phyloP scores from a whole-genome alignment of 2,888 invertebrate species.

The Ochropacha duplaris region DNA sequence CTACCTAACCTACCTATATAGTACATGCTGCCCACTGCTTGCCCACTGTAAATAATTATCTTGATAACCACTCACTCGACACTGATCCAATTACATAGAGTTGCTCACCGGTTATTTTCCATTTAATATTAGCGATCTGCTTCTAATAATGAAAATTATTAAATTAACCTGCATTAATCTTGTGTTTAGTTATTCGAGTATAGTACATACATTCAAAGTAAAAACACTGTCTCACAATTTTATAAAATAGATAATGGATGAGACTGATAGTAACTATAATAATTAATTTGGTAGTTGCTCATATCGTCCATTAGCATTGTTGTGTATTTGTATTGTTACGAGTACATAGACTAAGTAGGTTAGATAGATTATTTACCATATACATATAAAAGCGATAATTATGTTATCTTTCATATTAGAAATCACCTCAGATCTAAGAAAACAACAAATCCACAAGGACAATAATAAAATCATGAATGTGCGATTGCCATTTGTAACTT shows the following conservation, averaged over 20 bases:
- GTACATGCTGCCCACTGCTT: conserved; percentile 4
- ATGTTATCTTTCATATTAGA: background rate
- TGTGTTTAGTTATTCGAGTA: no score
- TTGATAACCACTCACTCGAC: conserved; percentile 48
- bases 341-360: no score
- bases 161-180: background rate
- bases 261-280: background rate
- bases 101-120: conserved; percentile 20
- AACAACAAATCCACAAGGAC: background rate
- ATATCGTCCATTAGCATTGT: background rate
- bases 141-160: background rate
- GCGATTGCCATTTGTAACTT: background rate
- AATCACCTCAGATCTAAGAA: background rate
- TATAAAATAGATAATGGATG: no score
- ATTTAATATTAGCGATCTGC: conserved; percentile 17
- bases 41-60: conserved; percentile 48
- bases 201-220: no score
- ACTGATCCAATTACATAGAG: conserved; percentile 44
- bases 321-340: background rate
- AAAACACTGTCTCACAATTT: background rate
- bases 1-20: conserved; percentile 8
- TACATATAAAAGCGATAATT: no score
- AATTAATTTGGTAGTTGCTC: background rate
- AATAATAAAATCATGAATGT: background rate
- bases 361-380: no score